phyloP scores from a whole-genome alignment of 2,888 invertebrate genomes.

The Corbicula japonica region DNA sequence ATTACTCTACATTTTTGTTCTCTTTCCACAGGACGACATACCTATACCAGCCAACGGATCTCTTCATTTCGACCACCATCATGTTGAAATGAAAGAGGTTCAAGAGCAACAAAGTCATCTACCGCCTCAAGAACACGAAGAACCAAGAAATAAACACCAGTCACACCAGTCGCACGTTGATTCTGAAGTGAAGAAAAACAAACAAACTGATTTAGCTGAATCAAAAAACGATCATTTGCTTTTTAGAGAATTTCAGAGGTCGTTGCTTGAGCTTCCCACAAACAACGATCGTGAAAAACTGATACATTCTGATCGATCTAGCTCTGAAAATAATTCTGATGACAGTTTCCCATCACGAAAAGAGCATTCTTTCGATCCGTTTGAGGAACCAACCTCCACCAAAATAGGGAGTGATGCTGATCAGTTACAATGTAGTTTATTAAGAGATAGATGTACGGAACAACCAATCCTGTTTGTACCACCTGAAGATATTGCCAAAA shows the following conservation, averaged over 20 bases:
- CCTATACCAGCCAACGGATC: slow-evolving; percentile 26
- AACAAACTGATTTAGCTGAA: too few species aligned
- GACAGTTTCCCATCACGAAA: neutral
- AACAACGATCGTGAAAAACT: slow-evolving; percentile 22
- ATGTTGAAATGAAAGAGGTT: slow-evolving; percentile 36
- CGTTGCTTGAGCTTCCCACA: slow-evolving; percentile 1
- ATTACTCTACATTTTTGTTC: too few species aligned
- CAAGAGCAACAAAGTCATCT: neutral
- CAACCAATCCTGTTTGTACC: too few species aligned
- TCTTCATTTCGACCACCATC: slow-evolving; percentile 21
- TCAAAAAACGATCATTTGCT: too few species aligned
- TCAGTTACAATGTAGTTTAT: too few species aligned
- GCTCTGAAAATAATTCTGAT: slow-evolving; percentile 6
- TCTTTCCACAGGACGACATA: slow-evolving; percentile 42
- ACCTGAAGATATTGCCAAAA: neutral
- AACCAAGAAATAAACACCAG: too few species aligned
- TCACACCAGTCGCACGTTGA: too few species aligned
- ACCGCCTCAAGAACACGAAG: too few species aligned
- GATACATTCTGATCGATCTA: slow-evolving; percentile 16
- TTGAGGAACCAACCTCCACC: too few species aligned
- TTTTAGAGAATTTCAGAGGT: neutral
- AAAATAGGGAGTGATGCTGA: neutral
- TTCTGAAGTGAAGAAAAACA: too few species aligned
- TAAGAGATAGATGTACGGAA: too few species aligned
- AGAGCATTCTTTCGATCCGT: neutral